These are phyloP conservation scores for Cynopterus sphinx DNA, from an alignment of 2,797 vertebrate species.

Conservation along the genomic window DNA sequence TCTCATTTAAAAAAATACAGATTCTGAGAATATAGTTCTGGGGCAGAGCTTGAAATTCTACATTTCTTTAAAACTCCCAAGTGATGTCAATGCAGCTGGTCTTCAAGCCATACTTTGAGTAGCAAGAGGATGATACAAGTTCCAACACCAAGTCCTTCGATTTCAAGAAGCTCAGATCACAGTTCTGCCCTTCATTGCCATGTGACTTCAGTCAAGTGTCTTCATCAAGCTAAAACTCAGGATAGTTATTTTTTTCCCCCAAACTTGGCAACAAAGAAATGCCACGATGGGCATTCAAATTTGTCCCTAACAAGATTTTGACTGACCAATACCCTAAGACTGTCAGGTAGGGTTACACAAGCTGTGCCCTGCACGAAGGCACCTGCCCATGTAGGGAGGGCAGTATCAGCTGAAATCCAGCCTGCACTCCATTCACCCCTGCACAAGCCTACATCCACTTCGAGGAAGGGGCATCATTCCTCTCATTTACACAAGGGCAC, in stretches of 20 bases:
- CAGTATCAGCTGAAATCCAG: not conserved
- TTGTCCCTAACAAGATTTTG: not conserved
- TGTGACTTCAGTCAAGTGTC: not conserved
- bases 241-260: not conserved
- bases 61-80: not conserved
- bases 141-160: rapidly evolving
- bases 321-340: not conserved
- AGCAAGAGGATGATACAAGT: not conserved
- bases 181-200: not conserved
- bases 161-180: not conserved
- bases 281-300: not conserved
- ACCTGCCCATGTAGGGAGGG: not conserved
- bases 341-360: not conserved
- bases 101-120: not conserved
- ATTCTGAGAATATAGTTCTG: not conserved
- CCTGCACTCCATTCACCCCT: not conserved
- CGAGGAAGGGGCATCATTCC: not conserved
- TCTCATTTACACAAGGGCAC: not conserved
- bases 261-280: not conserved
- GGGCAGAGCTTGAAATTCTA: not conserved
- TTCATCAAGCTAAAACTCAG: not conserved
- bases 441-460: not conserved
- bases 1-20: not conserved
- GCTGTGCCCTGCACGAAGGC: not conserved
- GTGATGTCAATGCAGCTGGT: not conserved